Conservation (phyloP, 1,140 invertebrate genomes). For the Dysdera silvatica region DNA sequence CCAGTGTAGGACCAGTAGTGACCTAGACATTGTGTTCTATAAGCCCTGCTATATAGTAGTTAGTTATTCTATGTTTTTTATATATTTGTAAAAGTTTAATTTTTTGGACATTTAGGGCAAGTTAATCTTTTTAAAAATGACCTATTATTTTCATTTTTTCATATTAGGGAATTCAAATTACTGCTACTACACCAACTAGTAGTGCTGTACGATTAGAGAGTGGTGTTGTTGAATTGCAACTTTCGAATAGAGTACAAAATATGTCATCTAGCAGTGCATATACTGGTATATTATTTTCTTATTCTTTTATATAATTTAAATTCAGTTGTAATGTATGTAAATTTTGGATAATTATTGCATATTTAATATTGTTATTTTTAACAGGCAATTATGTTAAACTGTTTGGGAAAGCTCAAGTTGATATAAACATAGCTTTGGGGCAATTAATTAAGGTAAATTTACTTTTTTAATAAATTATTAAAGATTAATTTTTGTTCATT, state of each 20-base stretch:
- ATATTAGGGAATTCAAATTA: conserved; percentile 82
- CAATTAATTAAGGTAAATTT: conserved; percentile 62
- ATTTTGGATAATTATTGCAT: no score
- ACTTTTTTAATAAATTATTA: not conserved
- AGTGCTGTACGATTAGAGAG: conserved; percentile 93
- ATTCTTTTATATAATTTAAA: no score
- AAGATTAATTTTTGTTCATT: no score
- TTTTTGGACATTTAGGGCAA: not conserved
- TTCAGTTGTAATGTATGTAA: no score
- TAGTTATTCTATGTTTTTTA: no score
- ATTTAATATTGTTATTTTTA: not conserved
- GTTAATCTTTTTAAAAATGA: conserved; percentile 19
- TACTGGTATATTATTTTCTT: conserved; percentile 17
- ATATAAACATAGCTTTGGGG: conserved; percentile 87
- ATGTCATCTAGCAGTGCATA: conserved; percentile 49
- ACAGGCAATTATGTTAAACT: conserved; percentile 53
- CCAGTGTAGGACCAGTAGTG: no score
- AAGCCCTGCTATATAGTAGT: no score
- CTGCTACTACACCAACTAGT: conserved; percentile 93
- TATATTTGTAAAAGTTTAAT: not conserved
- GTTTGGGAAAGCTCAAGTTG: conserved; percentile 88
- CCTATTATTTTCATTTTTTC: conserved; percentile 35
- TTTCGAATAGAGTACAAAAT: conserved; percentile 89
- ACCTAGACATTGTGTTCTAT: no score
- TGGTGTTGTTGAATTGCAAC: conserved; percentile 76